Base-by-base conservation (phyloP, 2,113 vertebrate species). In the Cottus gobio region DNA sequence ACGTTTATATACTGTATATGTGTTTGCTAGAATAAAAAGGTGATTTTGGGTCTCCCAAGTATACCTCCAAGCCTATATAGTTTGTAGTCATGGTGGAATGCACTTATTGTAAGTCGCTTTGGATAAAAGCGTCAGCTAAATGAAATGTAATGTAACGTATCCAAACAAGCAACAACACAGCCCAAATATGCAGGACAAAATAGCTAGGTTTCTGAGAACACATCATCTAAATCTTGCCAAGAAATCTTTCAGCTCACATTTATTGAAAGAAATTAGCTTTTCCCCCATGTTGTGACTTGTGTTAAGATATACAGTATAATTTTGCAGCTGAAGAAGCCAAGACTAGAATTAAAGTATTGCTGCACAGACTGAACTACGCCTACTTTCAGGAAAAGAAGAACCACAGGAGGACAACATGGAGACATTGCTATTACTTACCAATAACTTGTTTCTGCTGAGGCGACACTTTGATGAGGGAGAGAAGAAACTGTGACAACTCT, bases 171-270 rank as follows among this genome's bases (percentile, higher is more conserved):
- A 83, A 85, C 7, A 18, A 13, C 26, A 62, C n/a, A 61, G 69
- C 61, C 42, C 60, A 79, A 82, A 73, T 24, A 82, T 75, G 39
- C 52, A 71, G 71, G 20, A 12, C 0, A 70, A 46, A n/a, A 80
- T 30, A 60, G 12, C 24, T 64, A 72, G 11, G 42, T 56, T 63
- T 39, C n/a, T 68, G 39, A 10, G n/a, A 52, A 34, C 5, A 39
- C 26, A 57, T 20, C 4, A 69, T 31, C 22, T n/a, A 24, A 71
- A 68, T 16, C 1, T 20, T 61, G 50, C 50, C 76, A 71, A 34
- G 24, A 60, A 58, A 44, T 36, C 62, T 61, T 31, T 74, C 11
- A 22, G 2, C 20, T 8, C 5, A 0, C 0, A 22, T 61, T 34
- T 37, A 15, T 9, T 69, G 48, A 50, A 20, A 24, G 12, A 73